These are phyloP conservation scores for Macrobrachium rosenbergii DNA, from an alignment of 1,140 invertebrate genomes.

Conservation along the genomic window DNA sequence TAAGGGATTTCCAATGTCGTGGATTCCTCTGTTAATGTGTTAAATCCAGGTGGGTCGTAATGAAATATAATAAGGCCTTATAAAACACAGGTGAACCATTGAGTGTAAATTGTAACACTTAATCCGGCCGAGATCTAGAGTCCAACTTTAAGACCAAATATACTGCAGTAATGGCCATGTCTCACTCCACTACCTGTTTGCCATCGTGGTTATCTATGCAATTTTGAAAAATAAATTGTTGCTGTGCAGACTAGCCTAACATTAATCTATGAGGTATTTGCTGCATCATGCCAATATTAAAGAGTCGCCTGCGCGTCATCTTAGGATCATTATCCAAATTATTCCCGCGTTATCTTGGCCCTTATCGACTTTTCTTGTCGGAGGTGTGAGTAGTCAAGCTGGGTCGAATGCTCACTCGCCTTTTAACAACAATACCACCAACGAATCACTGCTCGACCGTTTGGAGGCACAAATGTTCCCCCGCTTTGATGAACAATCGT, in stretches of 20 bases:
- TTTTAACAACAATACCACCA: too few relatives aligned
- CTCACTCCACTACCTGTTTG: background rate
- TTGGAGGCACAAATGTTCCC: too few relatives aligned
- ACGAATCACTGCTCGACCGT: too few relatives aligned
- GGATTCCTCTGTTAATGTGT: too few relatives aligned
- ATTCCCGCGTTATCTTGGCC: conserved; percentile 32
- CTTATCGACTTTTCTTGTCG: conserved; percentile 21
- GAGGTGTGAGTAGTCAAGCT: conserved; percentile 20
- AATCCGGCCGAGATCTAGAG: background rate
- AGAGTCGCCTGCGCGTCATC: background rate
- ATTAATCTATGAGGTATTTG: conserved; percentile 37
- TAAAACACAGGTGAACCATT: conserved; percentile 24
- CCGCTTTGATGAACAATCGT: too few relatives aligned
- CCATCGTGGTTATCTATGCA: conserved; percentile 28
- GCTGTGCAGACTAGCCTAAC: conserved; percentile 2
- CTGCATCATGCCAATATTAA: conserved; percentile 26
- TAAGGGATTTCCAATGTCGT: too few relatives aligned
- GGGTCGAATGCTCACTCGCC: too few relatives aligned
- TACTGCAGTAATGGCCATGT: too few relatives aligned
- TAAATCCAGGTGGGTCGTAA: background rate
- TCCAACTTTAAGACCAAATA: too few relatives aligned
- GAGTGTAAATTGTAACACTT: conserved; percentile 29
- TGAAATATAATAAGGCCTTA: conserved; percentile 19
- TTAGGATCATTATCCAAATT: conserved; percentile 41
- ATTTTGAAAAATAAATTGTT: conserved; percentile 38